A percentile compares a stretch with the other conserved stretches of the same genome.
These are phyloP conservation scores for Neopipo cinnamomea DNA, from an alignment of 2,113 vertebrate species.

Conservation along the genomic window DNA sequence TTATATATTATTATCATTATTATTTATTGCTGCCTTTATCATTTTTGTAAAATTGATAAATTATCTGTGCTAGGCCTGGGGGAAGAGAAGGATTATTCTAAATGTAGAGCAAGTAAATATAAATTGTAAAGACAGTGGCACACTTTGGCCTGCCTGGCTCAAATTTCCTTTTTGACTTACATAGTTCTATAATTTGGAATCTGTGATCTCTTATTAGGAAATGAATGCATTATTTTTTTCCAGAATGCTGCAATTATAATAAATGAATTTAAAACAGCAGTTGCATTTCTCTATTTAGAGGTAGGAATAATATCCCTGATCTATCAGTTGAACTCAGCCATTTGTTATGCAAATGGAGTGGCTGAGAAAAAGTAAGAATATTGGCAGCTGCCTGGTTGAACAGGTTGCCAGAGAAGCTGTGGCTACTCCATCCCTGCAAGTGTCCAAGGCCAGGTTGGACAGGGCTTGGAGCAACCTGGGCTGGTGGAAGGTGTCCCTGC, in stretches of 20 bases:
- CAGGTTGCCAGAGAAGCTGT: neutral
- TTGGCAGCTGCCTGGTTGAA: neutral
- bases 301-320: constrained; percentile 49
- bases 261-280: constrained; percentile 68
- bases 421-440: neutral
- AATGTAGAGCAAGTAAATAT: constrained; percentile 67
- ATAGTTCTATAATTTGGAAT: constrained; percentile 51
- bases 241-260: constrained; percentile 65
- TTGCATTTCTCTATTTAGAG: constrained; percentile 57
- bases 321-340: constrained; percentile 25
- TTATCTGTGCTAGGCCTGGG: constrained; percentile 52
- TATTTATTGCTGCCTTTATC: constrained; percentile 59
- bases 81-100: constrained; percentile 68
- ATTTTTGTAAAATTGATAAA: constrained; percentile 60
- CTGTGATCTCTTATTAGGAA: constrained; percentile 69
- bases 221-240: constrained; percentile 32
- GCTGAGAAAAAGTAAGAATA: neutral
- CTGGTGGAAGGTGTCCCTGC: neutral
- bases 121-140: constrained; percentile 69
- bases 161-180: constrained; percentile 61
- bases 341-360: neutral
- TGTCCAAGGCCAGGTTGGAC: neutral
- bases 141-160: constrained; percentile 52
- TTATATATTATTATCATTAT: constrained; percentile 42
- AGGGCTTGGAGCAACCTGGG: neutral